Evolutionary conservation across 2,888 invertebrate genomes (phyloP).

Genomic region (Drosophila melanosoma): DNA sequence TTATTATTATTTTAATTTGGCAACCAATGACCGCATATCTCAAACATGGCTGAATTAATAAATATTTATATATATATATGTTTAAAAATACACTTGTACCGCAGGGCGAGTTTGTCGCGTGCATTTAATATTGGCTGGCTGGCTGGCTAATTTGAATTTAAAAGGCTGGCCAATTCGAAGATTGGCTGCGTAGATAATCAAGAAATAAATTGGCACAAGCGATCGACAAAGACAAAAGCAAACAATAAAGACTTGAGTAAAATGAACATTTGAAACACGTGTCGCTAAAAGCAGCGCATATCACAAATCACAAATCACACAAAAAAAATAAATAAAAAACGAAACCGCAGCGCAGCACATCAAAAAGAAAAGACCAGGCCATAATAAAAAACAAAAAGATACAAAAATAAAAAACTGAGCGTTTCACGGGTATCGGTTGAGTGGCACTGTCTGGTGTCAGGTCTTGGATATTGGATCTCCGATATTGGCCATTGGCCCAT

Average conservation of each 20-base stretch:
- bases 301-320: constrained; percentile 24
- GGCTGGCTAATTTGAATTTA: constrained; percentile 72
- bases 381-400: constrained; percentile 43
- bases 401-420: constrained; percentile 22
- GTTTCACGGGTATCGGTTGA: background rate
- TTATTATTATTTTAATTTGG: constrained; percentile 12
- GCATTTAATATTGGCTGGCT: constrained; percentile 57
- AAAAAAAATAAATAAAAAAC: constrained; percentile 9
- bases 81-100: background rate
- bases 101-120: constrained; percentile 60
- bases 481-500: background rate
- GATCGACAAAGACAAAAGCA: constrained; percentile 26
- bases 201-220: constrained; percentile 73
- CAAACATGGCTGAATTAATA: constrained; percentile 1
- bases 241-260: constrained; percentile 34
- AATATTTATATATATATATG: constrained; percentile 3
- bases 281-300: constrained; percentile 62
- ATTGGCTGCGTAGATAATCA: constrained; percentile 70
- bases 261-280: constrained; percentile 76
- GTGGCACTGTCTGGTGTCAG: background rate
- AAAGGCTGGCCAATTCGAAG: constrained; percentile 69
- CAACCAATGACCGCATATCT: constrained; percentile 34
- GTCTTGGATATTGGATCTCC: background rate
- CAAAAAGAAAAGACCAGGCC: constrained; percentile 50
- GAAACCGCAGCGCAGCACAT: constrained; percentile 55